Base-by-base conservation (phyloP, 1,140 invertebrate species). In the Drosophila parabipectinata region DNA sequence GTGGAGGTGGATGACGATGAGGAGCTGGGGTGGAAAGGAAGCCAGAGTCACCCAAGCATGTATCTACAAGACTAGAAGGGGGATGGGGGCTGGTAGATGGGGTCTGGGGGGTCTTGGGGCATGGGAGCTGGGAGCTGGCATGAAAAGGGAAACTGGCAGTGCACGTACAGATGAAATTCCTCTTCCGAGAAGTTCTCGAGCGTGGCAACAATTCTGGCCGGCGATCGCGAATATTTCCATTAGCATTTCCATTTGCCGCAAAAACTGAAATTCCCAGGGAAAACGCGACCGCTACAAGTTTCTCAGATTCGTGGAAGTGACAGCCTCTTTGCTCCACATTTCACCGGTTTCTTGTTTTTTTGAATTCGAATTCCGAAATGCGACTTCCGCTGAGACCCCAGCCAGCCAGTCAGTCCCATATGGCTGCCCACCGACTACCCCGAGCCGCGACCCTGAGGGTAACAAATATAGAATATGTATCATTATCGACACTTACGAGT, bases 271-370 rank as follows among this genome's bases (percentile, higher is more conserved):
- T 87, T 85, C 82, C 64, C 64, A 72, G 71, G 57, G 82, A 87
- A 85, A 85, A 76, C 56, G 66, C 61, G 66, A 57, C 21, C 45
- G 59, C 52, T 52, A 45, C 59, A 64, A 68, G 47, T 30, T 57
- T 8, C 56, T 67, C 72, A 61, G 59, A 73, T 84, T 66, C 66
- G 39, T 78, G 79, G 79, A 83, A 83, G 28, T 53, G 62, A 58
- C 62, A 74, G 52, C 50, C 26, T 41, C 47, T 68, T 68, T 87
- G 83, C 75, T 88, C 83, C 74, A 88, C 75, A 88, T 87, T 85
- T 81, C 54, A 32, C 66, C 12, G 56, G 52, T 41, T 14, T 32
- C 57, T 32, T 24, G 26, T 14, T 44, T 44, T 15, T 50, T 50
- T 34, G 72, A 57, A 55, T 50, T 57, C 53, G 55, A 79, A 78